Conservation (phyloP, 2,888 invertebrate species). For the Chironomus tentans region DNA sequence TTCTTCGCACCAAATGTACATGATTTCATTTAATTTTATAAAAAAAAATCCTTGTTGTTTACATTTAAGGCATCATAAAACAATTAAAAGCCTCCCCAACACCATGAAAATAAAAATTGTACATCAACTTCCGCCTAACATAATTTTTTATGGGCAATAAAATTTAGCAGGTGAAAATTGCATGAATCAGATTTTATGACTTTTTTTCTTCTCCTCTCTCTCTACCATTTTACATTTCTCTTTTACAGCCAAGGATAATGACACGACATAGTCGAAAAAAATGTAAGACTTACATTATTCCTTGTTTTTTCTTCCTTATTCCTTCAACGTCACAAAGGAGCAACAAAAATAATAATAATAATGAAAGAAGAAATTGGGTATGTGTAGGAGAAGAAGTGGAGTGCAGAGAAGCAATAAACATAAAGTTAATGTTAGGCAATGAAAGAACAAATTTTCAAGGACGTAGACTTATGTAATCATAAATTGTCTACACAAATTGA, state of each 20-base stretch:
- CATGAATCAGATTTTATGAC: constrained; percentile 24
- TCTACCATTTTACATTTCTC: too few relatives aligned
- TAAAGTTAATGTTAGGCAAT: constrained; percentile 25
- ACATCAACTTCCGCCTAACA: constrained; percentile 3
- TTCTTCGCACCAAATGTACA: too few relatives aligned
- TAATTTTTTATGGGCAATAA: constrained; percentile 16
- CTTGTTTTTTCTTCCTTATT: not conserved
- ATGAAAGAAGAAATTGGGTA: not conserved
- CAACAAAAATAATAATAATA: not conserved
- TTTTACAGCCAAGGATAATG: constrained; percentile 17
- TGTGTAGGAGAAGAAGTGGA: not conserved
- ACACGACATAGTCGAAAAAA: not conserved
- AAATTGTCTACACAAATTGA: constrained; percentile 21
- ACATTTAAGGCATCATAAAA: not conserved
- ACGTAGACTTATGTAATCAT: constrained; percentile 25
- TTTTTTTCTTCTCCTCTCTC: not conserved
- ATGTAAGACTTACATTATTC: not conserved
- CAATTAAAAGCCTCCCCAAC: not conserved
- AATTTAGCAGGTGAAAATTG: constrained; percentile 25
- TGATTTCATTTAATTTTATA: too few relatives aligned
- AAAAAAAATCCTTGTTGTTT: not conserved
- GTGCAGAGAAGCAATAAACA: constrained; percentile 22
- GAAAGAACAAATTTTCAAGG: constrained; percentile 21
- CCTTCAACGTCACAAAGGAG: not conserved
- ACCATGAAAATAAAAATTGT: not conserved